Evolutionary conservation across 2,797 vertebrate species (phyloP).

Genomic region (Gymnothorax javanicus): DNA sequence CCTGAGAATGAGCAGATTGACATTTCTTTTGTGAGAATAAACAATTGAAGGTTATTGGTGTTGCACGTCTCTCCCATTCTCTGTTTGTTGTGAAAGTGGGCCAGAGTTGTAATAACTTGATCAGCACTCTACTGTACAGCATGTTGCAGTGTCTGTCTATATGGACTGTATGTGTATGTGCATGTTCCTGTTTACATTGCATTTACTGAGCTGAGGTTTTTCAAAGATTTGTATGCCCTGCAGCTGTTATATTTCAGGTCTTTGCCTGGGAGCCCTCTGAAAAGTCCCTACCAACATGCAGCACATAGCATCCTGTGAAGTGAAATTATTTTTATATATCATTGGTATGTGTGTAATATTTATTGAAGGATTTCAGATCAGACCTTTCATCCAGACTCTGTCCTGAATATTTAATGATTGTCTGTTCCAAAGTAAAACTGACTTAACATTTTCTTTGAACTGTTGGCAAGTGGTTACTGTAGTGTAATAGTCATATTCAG

Average conservation of each 20-base stretch:
- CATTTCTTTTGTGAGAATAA: constrained; percentile 83
- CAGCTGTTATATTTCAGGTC: constrained; percentile 11
- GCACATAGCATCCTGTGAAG: background rate
- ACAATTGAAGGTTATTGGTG: constrained; percentile 73
- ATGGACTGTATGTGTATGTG: background rate
- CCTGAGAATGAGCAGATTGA: constrained; percentile 81
- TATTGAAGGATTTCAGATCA: background rate
- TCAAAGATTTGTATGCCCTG: background rate
- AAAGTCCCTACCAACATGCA: background rate
- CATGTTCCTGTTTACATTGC: background rate
- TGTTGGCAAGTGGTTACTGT: constrained; percentile 56
- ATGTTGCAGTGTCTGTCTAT: background rate
- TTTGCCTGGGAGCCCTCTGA: background rate
- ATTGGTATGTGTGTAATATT: background rate
- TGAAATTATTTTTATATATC: background rate
- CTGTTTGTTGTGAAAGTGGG: constrained; percentile 72
- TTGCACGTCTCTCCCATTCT: constrained; percentile 39
- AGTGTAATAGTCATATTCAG: constrained; percentile 58
- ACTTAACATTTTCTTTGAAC: constrained; percentile 18
- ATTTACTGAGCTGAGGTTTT: background rate
- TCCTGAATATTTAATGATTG: background rate
- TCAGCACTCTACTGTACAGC: constrained; percentile 27
- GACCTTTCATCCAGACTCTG: background rate
- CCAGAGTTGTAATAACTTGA: constrained; percentile 58
- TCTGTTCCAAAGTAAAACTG: background rate